A percentile compares a stretch with the other conserved stretches of the same genome.
phyloP scores from a whole-genome alignment of 2,113 vertebrate species.

The Strigops habroptila region DNA sequence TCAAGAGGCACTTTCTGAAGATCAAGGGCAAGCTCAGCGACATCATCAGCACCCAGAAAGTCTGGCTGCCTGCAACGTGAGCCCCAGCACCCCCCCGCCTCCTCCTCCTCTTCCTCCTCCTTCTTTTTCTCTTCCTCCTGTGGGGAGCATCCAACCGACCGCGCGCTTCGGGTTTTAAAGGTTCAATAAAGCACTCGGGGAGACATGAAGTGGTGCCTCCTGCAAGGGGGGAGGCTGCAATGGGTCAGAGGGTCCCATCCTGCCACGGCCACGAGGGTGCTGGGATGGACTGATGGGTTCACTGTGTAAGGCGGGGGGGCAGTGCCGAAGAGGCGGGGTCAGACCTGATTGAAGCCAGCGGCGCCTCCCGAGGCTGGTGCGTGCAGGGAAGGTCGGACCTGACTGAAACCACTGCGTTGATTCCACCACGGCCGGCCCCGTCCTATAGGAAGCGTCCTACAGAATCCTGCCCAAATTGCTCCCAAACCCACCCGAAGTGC shows the following conservation, averaged over 20 bases:
- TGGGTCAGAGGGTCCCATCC: neutral
- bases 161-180: neutral
- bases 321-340: no score
- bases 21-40: constrained; percentile 89
- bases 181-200: constrained; percentile 21
- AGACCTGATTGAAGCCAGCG: no score
- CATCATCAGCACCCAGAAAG: constrained; percentile 87
- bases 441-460: no score
- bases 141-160: neutral
- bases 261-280: neutral
- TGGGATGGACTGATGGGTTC: neutral
- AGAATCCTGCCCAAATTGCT: no score
- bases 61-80: constrained; percentile 79
- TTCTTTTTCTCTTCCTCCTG: neutral
- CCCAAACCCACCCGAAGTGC: no score
- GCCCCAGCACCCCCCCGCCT: neutral
- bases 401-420: no score
- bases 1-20: constrained; percentile 93
- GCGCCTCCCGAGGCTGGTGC: no score
- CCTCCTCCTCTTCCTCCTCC: neutral
- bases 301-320: no score
- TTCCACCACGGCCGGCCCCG: no score
- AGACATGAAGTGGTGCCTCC: fast-evolving
- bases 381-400: no score
- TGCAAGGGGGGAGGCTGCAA: fast-evolving